Evolutionary conservation across 2,113 vertebrate genomes (phyloP).

Genomic region (Rana temporaria): DNA sequence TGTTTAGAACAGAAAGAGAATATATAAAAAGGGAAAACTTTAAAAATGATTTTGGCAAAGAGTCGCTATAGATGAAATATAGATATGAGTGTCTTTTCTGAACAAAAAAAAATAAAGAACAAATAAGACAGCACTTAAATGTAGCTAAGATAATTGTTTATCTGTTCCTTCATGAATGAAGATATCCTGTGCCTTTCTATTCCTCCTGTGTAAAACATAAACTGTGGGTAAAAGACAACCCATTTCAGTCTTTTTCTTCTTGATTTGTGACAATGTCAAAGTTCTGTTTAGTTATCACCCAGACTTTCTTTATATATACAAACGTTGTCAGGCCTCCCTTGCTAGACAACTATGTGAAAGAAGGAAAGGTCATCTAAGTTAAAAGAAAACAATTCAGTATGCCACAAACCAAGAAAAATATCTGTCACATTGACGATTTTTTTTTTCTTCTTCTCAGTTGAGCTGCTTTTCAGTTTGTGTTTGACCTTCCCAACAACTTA

Average conservation of each 20-base stretch:
- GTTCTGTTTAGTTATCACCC: slow-evolving; percentile 21
- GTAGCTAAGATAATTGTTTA: too few relatives aligned
- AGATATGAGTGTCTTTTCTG: too few relatives aligned
- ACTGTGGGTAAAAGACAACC: not conserved
- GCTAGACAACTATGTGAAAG: slow-evolving; percentile 7
- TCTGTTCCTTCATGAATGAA: not conserved
- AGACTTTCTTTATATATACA: not conserved
- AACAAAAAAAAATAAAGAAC: too few relatives aligned
- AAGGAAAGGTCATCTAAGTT: slow-evolving; percentile 24
- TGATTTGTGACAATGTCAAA: slow-evolving; percentile 3
- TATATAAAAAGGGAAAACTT: too few relatives aligned
- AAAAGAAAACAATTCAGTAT: slow-evolving; percentile 26
- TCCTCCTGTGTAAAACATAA: not conserved
- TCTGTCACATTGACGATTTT: slow-evolving; percentile 31
- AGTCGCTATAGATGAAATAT: too few relatives aligned
- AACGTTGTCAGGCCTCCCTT: slow-evolving; percentile 5
- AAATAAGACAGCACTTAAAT: too few relatives aligned
- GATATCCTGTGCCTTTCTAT: not conserved
- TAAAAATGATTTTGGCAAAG: too few relatives aligned
- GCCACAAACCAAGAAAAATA: slow-evolving; percentile 40
- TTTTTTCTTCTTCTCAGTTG: not conserved
- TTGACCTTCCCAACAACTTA: slow-evolving; percentile 47
- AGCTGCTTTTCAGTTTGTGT: slow-evolving; percentile 34
- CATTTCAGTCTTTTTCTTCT: not conserved
- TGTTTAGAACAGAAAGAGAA: too few relatives aligned